Evolutionary conservation across 2,888 invertebrate species (phyloP).

Genomic region (Polylopha cassiicola): DNA sequence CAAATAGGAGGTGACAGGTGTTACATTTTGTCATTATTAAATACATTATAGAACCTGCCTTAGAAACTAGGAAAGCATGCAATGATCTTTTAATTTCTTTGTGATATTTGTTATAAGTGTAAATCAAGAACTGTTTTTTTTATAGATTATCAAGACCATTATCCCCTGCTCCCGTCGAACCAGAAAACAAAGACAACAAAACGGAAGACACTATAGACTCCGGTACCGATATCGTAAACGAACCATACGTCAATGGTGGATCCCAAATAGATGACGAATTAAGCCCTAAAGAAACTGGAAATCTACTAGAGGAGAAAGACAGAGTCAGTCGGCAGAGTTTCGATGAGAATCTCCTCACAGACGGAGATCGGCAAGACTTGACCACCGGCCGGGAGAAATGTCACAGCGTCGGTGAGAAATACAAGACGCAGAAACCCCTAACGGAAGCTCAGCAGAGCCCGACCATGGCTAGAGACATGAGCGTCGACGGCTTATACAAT

Average conservation of each 20-base stretch:
- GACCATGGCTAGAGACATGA: conserved; percentile 83
- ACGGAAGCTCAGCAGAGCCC: conserved; percentile 68
- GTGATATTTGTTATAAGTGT: not conserved
- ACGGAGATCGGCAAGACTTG: conserved; percentile 59
- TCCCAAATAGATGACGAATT: conserved; percentile 50
- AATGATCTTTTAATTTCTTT: no score
- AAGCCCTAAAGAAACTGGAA: conserved; percentile 62
- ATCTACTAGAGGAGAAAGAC: conserved; percentile 65
- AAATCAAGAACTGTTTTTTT: conserved; percentile 21
- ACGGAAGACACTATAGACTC: conserved; percentile 37
- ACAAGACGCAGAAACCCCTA: conserved; percentile 56
- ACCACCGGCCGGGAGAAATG: conserved; percentile 62
- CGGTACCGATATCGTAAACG: conserved; percentile 36
- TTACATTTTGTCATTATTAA: no score
- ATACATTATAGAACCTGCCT: no score
- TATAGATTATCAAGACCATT: conserved; percentile 62
- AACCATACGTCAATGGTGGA: conserved; percentile 48
- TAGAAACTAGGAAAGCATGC: no score
- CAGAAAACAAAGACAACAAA: conserved; percentile 33
- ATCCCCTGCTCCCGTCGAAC: conserved; percentile 47
- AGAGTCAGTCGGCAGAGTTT: conserved; percentile 64
- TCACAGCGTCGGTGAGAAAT: conserved; percentile 71
- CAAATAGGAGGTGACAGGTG: no score
- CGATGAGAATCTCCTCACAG: conserved; percentile 57
- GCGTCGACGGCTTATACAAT: conserved; percentile 78